Evolutionary conservation across 2,888 invertebrate species (phyloP), one percentile per base, ranked within the genome.

Genomic region (Neoscelio sp.): DNA sequence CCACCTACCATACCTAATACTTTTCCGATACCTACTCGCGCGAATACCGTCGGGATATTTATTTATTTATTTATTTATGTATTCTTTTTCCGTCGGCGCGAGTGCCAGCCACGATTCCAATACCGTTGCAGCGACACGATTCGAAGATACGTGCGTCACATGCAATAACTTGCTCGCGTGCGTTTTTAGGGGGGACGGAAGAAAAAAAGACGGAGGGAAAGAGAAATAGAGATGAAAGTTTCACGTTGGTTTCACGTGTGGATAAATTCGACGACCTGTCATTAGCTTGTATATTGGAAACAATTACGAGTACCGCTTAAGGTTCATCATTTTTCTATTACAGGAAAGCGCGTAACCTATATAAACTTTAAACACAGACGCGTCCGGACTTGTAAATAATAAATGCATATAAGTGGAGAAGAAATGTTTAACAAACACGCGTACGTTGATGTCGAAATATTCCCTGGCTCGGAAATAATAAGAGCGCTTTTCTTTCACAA

Each of bases 1-100:
- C 81, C 82, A 75, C 80, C 79, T 38, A 78, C 67, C 60, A 74
- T 78, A 71, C 56, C 50, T 80, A 65, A 78, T 68, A 67, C 74
- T 68, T 77, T 80, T 78, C 80, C 74, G 70, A 81, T 80, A 78
- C 35, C 64, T 71, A 64, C 71, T 48, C 58, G 58, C 54, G 70
- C 64, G 56, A 74, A 78, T 40, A 58, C 65, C 52, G 52, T 44
- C 56, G 40, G 54, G 58, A 54, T 75, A 70, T 71, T 73, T 62
- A 65, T 75, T 62, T 56, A n/a, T 52, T 52, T 44, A 67, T 56
- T 67, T 71, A 71, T 74, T 76, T 54, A 73, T 73, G 52, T 62
- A 75, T 67, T 75, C 60, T 65, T 64, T 71, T 60, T 38, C 42
- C 50, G 58, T 79, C 56, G 38, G 46, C 60, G 38, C 54, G 44